Evolutionary conservation across 2,797 vertebrate species (phyloP), one percentile per base, ranked within the genome.

Genomic region (Mallotus villosus): DNA sequence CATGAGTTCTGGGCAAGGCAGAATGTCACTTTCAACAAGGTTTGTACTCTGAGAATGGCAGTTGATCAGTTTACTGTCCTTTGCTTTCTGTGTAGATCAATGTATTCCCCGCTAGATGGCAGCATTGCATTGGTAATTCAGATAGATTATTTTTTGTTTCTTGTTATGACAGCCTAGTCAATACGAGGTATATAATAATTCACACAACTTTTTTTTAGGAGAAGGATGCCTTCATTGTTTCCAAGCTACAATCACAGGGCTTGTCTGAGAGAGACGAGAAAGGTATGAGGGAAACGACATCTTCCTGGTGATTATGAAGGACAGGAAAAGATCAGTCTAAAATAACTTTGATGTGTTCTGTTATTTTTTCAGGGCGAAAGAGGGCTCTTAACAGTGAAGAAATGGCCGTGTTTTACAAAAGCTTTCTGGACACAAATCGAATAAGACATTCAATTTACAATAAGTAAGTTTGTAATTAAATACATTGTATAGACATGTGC

Each of bases 321-420:
- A 60, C 21, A 55, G 1, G 12, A 68, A 34, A 9, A 4, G 19
- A 51, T 27, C 16, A 25, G 22, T 49, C 24, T 25, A 4, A 0
- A 41, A 51, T 16, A 37, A 46, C n/a, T 24, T 16, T n/a, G 41
- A 22, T 32, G 53, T 9, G 3, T 71, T 6, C 75, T 2, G 5
- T 9, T 25, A 8, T 66, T 24, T 25, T 73, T 75, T 72, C 87
- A 99, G 97, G 97, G 74, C 91, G 91, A 1, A 95, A 92, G 78
- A 89, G 84, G 34, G 79, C 89, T 17, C 72, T 98, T 80, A 89
- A 65, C 83, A 95, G 92, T 63, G 97, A 99, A 75, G 95, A 97
- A 86, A 99, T 99, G 97, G 95, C 97, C 4, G 91, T 94, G 37
- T 99, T 99, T 81, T 99, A 99, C 88, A 97, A 96, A 92, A 87